Base-by-base conservation (phyloP, 2,797 vertebrate genomes). In the Botia kubotai region DNA sequence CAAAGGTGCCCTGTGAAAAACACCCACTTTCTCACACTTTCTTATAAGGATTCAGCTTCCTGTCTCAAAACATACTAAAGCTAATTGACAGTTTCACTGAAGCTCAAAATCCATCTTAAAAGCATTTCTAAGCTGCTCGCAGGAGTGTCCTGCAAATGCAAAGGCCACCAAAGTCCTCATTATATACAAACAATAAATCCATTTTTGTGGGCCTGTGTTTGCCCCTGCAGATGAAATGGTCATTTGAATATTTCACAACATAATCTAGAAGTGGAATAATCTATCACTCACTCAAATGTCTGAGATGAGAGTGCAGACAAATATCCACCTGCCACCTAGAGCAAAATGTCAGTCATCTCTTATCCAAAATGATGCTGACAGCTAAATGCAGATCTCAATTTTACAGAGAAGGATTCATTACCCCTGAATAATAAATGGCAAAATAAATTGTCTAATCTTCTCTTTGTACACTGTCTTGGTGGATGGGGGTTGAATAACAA, bases 331-430 rank as follows among this genome's bases (percentile, higher is more conserved):
- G 86, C 93, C 89, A 88, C 77, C 77, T 70, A 26, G 80, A 84
- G 86, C 88, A 84, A 91, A 94, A 92, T 92, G 93, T 94, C 93
- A 94, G 86, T 94, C 93, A 93, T 89, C 86, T 88, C 87, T 91
- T 88, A 90, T 74, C 83, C 87, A 92, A 94, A 95, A 89, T 91
- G 90, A 86, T 91, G 87, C 88, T 93, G 94, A 93, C 93, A 94
- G 92, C 86, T 92, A 93, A 93, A 93, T 91, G 90, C 85, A 92
- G 87, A 92, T 88, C 88, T 91, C 88, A 86, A 80, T 91, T 92
- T 91, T 92, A 87, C 86, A 87, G 84, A 87, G 46, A 82, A 90
- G 87, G 90, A 92, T 90, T 89, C 89, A 92, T 93, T 92, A 91
- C 90, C 89, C 90, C 85, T 89, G 88, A 93, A 92, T 93, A 93